phyloP scores from a whole-genome alignment of 2,113 vertebrate genomes.

The Myotis brandtii region DNA sequence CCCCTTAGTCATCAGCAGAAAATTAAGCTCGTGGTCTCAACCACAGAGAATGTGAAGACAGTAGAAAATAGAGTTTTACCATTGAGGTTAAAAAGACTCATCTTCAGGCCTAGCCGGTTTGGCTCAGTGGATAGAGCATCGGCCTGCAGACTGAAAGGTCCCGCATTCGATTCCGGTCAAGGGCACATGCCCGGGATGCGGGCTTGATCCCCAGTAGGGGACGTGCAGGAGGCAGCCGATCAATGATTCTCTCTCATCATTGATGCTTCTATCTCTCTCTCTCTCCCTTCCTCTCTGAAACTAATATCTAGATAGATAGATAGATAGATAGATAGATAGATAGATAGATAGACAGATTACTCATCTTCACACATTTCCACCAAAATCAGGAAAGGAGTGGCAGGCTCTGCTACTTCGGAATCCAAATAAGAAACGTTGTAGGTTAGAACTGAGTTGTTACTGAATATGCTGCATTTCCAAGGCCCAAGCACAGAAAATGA shows the following conservation, averaged over 20 bases:
- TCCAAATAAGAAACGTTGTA: not conserved
- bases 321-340: too few relatives aligned
- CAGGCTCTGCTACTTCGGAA: not conserved
- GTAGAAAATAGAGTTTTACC: not conserved
- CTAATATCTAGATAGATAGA: too few relatives aligned
- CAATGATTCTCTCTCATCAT: too few relatives aligned
- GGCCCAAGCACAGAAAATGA: not conserved
- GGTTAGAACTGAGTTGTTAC: not conserved
- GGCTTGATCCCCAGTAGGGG: too few relatives aligned
- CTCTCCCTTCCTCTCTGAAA: too few relatives aligned
- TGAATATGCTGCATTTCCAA: not conserved
- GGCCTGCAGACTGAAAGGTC: too few relatives aligned
- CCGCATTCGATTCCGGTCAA: too few relatives aligned
- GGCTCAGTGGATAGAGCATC: too few relatives aligned
- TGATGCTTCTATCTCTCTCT: too few relatives aligned
- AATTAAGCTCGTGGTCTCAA: not conserved
- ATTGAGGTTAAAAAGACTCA: not conserved
- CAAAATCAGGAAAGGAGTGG: not conserved
- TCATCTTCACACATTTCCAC: not conserved
- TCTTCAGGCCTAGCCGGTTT: not conserved
- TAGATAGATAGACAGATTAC: too few relatives aligned
- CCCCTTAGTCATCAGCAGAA: not conserved
- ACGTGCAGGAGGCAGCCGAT: too few relatives aligned
- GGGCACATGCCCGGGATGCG: too few relatives aligned
- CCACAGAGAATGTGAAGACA: not conserved